phyloP scores from a whole-genome alignment of 1,140 invertebrate species.

The Stenopsyche tienmushanensis region DNA sequence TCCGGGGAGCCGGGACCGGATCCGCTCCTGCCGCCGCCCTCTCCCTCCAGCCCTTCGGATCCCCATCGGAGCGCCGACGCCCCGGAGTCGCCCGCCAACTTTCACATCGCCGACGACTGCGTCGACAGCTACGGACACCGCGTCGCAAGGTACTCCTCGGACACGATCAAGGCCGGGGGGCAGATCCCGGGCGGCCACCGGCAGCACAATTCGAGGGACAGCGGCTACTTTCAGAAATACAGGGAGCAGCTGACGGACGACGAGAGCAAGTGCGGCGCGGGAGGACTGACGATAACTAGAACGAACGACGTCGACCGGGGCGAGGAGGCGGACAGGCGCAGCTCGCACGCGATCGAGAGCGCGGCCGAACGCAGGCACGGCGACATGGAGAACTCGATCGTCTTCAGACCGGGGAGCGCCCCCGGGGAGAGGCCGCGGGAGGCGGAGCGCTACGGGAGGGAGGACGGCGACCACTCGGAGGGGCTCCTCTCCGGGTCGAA shows the following conservation, averaged over 20 bases:
- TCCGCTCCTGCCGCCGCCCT: background rate
- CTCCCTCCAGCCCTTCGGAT: conserved; percentile 9
- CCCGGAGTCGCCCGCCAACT: background rate
- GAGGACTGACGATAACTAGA: conserved; percentile 15
- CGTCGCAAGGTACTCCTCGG: background rate
- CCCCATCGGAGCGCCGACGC: background rate
- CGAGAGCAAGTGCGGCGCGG: conserved; percentile 4
- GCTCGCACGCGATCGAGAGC: background rate
- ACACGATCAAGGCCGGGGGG: background rate
- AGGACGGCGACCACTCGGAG: conserved; percentile 19
- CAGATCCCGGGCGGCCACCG: background rate
- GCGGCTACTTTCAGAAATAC: conserved; percentile 25
- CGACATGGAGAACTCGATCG: background rate
- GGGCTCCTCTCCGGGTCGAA: conserved; percentile 19
- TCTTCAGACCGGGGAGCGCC: background rate
- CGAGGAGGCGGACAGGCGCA: background rate
- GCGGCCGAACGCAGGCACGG: no score
- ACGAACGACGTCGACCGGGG: conserved; percentile 12
- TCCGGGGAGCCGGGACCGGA: conserved; percentile 29
- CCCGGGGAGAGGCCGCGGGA: conserved; percentile 13
- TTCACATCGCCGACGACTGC: background rate
- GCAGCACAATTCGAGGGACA: conserved; percentile 10
- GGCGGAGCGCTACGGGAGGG: conserved; percentile 7
- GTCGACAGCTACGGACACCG: background rate
- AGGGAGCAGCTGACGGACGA: conserved; percentile 13